Conservation (phyloP, 2,113 vertebrate genomes). For the Monopterus albus region DNA sequence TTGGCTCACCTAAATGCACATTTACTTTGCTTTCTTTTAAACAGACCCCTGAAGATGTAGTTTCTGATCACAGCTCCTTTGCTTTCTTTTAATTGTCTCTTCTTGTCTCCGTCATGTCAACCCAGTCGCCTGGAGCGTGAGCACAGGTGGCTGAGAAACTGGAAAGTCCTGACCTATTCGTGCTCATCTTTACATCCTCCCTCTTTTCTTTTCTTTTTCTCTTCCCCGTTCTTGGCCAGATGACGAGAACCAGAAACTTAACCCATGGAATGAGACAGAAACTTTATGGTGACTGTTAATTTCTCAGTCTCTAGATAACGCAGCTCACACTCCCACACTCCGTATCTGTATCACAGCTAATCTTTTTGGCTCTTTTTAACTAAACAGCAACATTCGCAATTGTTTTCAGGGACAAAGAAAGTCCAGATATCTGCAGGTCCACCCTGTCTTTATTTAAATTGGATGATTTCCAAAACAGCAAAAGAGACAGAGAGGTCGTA, state of each 20-base stretch:
- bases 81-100: not conserved
- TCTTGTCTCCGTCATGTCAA: not conserved
- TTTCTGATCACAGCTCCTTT: not conserved
- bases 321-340: not conserved
- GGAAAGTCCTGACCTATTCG: constrained; percentile 51
- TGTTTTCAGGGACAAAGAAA: constrained; percentile 45
- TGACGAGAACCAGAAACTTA: constrained; percentile 51
- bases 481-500: constrained; percentile 68
- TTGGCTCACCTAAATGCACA: not conserved
- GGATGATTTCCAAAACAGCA: constrained; percentile 57
- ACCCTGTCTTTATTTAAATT: constrained; percentile 60
- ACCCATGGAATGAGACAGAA: not conserved
- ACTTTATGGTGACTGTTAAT: not conserved
- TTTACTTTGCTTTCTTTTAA: no score
- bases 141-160: constrained; percentile 45
- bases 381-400: constrained; percentile 25
- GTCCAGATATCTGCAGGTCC: constrained; percentile 27
- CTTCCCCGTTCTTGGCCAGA: not conserved
- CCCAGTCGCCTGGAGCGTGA: not conserved
- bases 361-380: constrained; percentile 19
- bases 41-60: no score
- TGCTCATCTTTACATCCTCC: not conserved
- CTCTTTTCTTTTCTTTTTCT: not conserved
- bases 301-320: constrained; percentile 14
- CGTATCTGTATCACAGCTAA: constrained; percentile 17